A percentile compares a stretch with the other conserved stretches of the same genome.
Conservation (phyloP, 2,888 invertebrate species). For the Melanchra persicariae region DNA sequence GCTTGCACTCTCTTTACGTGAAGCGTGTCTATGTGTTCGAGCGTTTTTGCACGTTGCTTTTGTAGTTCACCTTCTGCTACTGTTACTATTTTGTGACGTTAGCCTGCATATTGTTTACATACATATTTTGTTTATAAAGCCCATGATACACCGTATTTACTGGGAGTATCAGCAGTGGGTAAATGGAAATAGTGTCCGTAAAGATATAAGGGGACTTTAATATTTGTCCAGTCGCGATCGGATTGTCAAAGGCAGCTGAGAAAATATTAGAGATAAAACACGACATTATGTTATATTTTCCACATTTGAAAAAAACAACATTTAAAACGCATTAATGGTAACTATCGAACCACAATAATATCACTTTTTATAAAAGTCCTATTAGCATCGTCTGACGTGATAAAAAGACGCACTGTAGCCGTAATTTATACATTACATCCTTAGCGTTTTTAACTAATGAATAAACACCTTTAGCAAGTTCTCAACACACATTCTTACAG, state of each 20-base stretch:
- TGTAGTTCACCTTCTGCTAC: background rate
- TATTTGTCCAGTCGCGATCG: background rate
- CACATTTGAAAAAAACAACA: no score
- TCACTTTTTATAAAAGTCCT: no score
- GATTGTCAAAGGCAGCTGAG: background rate
- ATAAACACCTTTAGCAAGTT: no score
- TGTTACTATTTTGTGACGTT: background rate
- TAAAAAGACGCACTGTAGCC: no score
- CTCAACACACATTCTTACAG: no score
- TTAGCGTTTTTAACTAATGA: no score
- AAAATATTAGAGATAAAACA: background rate
- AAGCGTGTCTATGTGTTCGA: background rate
- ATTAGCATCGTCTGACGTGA: no score
- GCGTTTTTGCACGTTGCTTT: background rate
- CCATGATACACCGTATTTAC: conserved; percentile 35
- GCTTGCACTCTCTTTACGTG: background rate
- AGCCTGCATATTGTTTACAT: conserved; percentile 42
- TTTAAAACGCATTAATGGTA: no score
- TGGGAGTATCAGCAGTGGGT: background rate
- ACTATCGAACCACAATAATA: no score
- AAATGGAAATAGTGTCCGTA: conserved; percentile 22
- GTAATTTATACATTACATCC: no score
- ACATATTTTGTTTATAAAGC: conserved; percentile 48
- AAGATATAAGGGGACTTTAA: conserved; percentile 14
- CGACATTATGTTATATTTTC: no score